Evolutionary conservation across 2,797 vertebrate species (phyloP), one percentile per base, ranked within the genome.

Genomic region (Oreortyx pictus): DNA sequence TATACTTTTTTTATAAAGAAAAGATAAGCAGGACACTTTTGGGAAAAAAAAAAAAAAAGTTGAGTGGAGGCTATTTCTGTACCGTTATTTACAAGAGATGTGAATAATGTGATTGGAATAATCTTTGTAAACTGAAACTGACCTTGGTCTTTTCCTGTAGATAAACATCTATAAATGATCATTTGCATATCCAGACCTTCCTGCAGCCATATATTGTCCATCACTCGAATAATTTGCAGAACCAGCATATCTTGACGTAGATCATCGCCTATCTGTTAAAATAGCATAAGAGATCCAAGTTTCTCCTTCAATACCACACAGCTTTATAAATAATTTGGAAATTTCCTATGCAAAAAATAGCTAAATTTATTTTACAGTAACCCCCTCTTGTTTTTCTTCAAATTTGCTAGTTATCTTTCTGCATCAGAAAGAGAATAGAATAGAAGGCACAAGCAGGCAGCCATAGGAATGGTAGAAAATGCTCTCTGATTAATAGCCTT

Each of bases 181-280:
- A 98, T 98, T 90, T 97, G 97, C 97, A 98, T 97, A 94, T 98
- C 92, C 39, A 98, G 88, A 68, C 97, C 98, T 60, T 98, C 97
- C 72, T 96, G 96, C 35, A 98, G 97, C 98, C 98, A 98, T 54
- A 98, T 96, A 35, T 43, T 95, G 95, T 98, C 97, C 96, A 98
- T 98, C 82, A 97, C 62, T 56, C 76, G 92, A 82, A 97, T 88
- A 64, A 98, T 95, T 87, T 98, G 98, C 86, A 98, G 97, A 91
- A 98, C 97, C 62, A 98, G 96, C 97, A 98, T 97, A 87, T 98
- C 97, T 49, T 98, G 97, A 54, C 97, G 97, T n/a, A 98, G 94
- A 93, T 98, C 97, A 77, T 97, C 96, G 1, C 97, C 97, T 10
- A 79, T 8, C 97, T 97, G 88, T 86, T 65, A 95, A 96, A 96